These are phyloP conservation scores for Oscheius myriophilus DNA, from an alignment of 2,888 invertebrate species.

Conservation along the genomic window DNA sequence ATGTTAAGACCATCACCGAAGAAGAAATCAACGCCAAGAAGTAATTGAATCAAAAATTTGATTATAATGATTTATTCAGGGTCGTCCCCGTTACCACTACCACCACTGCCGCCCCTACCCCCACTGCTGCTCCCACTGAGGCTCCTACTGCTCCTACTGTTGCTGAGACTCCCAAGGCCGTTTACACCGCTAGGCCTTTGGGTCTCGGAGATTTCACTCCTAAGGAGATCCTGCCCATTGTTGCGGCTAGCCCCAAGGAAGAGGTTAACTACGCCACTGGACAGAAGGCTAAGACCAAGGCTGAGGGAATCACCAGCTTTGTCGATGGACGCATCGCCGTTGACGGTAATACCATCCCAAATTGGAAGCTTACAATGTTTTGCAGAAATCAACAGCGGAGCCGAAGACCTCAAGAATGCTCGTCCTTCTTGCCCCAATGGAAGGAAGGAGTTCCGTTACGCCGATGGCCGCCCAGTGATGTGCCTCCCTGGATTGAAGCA, in stretches of 20 bases:
- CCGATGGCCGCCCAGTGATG: slow-evolving; percentile 63
- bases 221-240: slow-evolving; percentile 45
- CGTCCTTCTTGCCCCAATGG: slow-evolving; percentile 63
- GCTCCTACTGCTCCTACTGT: neutral
- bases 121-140: slow-evolving; percentile 5
- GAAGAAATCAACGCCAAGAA: slow-evolving; percentile 28
- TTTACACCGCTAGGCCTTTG: slow-evolving; percentile 32
- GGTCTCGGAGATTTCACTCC: slow-evolving; percentile 10
- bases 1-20: slow-evolving; percentile 41
- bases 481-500: slow-evolving; percentile 69
- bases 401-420: slow-evolving; percentile 1
- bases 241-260: slow-evolving; percentile 59
- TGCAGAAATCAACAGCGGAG: slow-evolving; percentile 9
- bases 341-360: no score
- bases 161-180: slow-evolving; percentile 43
- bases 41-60: neutral
- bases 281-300: slow-evolving; percentile 1
- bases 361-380: no score
- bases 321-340: no score
- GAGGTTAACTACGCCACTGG: slow-evolving; percentile 62
- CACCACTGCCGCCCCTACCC: neutral
- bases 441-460: slow-evolving; percentile 52
- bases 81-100: neutral
- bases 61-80: neutral
- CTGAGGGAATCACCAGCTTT: neutral